phyloP scores from a whole-genome alignment of 1,140 invertebrate genomes.

The Gryon sp. region DNA sequence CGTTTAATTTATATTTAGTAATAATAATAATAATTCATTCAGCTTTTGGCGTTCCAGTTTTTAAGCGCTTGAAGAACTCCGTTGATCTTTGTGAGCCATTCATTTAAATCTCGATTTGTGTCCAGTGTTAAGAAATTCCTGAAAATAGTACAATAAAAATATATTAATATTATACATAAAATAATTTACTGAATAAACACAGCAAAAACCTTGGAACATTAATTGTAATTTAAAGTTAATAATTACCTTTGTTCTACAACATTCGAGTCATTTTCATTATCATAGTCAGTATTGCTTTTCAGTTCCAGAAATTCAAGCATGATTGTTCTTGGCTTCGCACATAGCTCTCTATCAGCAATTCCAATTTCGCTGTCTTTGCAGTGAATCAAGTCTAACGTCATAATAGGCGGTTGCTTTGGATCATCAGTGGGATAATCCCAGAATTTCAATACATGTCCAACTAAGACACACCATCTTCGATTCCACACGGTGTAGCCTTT shows the following conservation, averaged over 20 bases:
- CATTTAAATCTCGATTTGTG: constrained; percentile 66
- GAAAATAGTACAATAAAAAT: constrained; percentile 12
- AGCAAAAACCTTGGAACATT: no score
- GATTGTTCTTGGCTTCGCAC: constrained; percentile 73
- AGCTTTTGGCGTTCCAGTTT: constrained; percentile 63
- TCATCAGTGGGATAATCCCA: constrained; percentile 75
- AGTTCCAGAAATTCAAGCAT: constrained; percentile 63
- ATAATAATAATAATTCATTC: not conserved
- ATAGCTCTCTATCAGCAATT: constrained; percentile 67
- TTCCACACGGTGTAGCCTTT: constrained; percentile 69
- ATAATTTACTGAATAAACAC: no score
- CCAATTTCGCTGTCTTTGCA: constrained; percentile 64
- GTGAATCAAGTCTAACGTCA: constrained; percentile 68
- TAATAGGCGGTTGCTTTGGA: constrained; percentile 63
- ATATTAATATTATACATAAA: no score
- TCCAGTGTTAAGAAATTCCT: constrained; percentile 70
- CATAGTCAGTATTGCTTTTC: constrained; percentile 27
- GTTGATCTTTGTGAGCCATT: constrained; percentile 73
- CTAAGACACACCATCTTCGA: constrained; percentile 72
- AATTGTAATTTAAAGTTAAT: not conserved
- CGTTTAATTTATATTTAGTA: not conserved
- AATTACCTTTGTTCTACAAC: constrained; percentile 26
- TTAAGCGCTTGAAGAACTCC: constrained; percentile 64
- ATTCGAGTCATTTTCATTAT: constrained; percentile 35
- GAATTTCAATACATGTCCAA: constrained; percentile 68